Base-by-base conservation (phyloP, 2,888 invertebrate species). In the Tenthredo scrophulariae region DNA sequence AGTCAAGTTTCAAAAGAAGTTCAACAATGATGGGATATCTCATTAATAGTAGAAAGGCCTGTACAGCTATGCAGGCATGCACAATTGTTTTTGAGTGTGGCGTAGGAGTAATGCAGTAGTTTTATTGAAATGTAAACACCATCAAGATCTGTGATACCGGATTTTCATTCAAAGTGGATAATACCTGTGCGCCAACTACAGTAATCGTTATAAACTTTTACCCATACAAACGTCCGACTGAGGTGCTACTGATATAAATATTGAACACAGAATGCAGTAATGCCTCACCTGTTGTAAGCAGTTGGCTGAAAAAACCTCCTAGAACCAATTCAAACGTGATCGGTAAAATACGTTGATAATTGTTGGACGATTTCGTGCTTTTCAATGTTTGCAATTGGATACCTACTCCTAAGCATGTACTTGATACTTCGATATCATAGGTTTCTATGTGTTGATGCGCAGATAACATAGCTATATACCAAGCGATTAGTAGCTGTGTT, bases 401-500 rank as follows among this genome's bases (percentile, higher is more conserved):
- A 33, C 9, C 18, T 70, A n/a, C n/a, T 7, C 65, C 13, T 46
- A 10, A 43, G 22, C 18, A 74, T 13, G 26, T 74, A 72, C 72
- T n/a, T 33, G 72, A 43, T 43, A 43, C 22, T 40, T 26, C 15
- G 50, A 77, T 50, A 54, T 77, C 33, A 50, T 54, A 77, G 54
- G 33, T 77, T 77, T 46, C 26, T 26, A 15, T 26, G 54, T 77
- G 75, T 50, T 80, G 80, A 80, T 62, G 40, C 40, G 26, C 18
- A 29, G 77, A 77, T n/a, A 54, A 50, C 33, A n/a, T 13, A 29
- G 9, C 22, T 50, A 77, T 26, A 62, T 29, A 40, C 62, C 26
- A 62, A 80, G 22, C 37, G 80, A 80, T 80, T 80, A 80, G 62
- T 79, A 80, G 62, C 58, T 77, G 54, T 77, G 10, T 29, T 15